Base-by-base conservation (phyloP, 1,140 invertebrate genomes). In the Leptinotarsa lineolata region DNA sequence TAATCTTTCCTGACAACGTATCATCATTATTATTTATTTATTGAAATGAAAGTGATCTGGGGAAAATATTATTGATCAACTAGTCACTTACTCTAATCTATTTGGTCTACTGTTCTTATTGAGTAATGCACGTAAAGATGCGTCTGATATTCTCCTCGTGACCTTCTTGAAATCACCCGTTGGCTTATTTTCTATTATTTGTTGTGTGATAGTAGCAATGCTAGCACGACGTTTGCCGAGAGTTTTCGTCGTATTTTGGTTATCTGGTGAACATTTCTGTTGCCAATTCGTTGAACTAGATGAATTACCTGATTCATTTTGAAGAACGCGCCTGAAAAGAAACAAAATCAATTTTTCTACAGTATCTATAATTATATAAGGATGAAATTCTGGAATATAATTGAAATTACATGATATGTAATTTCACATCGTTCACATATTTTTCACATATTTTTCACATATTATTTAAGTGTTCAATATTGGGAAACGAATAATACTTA, bases 11-110 rank as follows among this genome's bases (percentile, higher is more conserved):
- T 46, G 5, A 6, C 5, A 6, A 46, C 13, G 13, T 5, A 46
- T 46, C 13, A 46, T 46, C 13, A 6, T 13, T 46, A 46, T 13
- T 13, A 5, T 6, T 13, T 46, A n/a, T n/a, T n/a, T n/a, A n/a
- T n/a, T n/a, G 6, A 24, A 24, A 24, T 11, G 0, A 39, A 11
- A 39, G 8, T 39, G 8, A 39, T 11, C 2, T 11, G 8, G 30
- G 30, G 11, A 8, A 30, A 30, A 30, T 30, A 30, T 30, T 30
- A 30, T 30, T 1, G 8, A 30, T 54, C 48, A 16, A 16, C 48
- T 13, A 54, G 48, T 54, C 15, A 74, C 79, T 83, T 80, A 83
- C 82, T 84, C 83, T 76, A 83, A 77, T 72, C 82, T 70, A 70
- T 76, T 78, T 45, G 80, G 79, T 73, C 80, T 77, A 12, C 68